These are phyloP conservation scores for Linepithema humile DNA, from an alignment of 1,140 invertebrate genomes.

Conservation along the genomic window DNA sequence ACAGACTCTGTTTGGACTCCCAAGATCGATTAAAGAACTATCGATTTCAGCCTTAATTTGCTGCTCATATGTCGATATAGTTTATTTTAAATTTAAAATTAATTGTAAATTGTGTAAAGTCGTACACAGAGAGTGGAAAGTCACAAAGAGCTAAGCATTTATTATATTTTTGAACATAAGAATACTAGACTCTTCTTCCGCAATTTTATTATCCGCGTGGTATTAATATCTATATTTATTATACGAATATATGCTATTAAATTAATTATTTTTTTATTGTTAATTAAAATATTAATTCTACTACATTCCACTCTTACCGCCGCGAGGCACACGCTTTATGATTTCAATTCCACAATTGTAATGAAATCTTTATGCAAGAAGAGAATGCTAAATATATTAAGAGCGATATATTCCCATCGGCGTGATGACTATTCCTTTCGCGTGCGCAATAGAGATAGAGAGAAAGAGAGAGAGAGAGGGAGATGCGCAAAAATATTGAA, in stretches of 20 bases:
- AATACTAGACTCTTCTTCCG: too few relatives aligned
- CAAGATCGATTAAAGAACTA: neutral
- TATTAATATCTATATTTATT: too few relatives aligned
- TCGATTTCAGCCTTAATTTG: neutral
- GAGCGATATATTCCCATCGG: neutral
- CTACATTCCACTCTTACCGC: too few relatives aligned
- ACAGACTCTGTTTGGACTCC: neutral
- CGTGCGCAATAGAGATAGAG: neutral
- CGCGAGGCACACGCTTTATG: neutral
- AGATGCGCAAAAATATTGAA: neutral
- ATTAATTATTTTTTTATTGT: neutral
- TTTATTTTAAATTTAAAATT: slow-evolving; percentile 9
- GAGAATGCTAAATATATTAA: neutral
- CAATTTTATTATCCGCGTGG: too few relatives aligned
- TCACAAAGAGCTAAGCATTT: too few relatives aligned
- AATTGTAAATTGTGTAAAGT: too few relatives aligned
- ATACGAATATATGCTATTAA: neutral
- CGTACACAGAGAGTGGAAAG: too few relatives aligned
- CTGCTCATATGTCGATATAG: neutral
- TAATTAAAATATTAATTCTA: neutral
- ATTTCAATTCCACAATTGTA: neutral
- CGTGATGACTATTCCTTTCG: neutral
- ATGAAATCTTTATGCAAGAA: neutral
- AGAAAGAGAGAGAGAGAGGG: neutral
- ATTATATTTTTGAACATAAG: too few relatives aligned